phyloP scores from a whole-genome alignment of 2,888 invertebrate species.

The Mechanitis mazaeus region DNA sequence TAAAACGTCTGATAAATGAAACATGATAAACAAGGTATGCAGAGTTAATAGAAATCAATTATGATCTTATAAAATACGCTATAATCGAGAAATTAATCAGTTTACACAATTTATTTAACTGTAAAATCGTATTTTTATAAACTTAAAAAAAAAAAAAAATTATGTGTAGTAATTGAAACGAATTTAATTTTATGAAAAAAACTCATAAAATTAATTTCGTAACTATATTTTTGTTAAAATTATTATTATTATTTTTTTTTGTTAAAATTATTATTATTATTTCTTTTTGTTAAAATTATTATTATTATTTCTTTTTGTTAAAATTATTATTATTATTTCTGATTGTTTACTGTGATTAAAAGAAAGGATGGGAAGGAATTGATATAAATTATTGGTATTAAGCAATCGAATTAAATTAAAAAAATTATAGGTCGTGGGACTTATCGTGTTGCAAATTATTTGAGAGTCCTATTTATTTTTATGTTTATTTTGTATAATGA shows the following conservation, averaged over 20 bases:
- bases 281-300: no score
- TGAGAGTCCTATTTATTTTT: neutral
- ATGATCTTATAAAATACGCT: neutral
- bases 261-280: no score
- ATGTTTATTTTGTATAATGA: conserved; percentile 1
- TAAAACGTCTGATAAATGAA: conserved; percentile 9
- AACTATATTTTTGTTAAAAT: no score
- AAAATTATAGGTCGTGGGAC: conserved; percentile 12
- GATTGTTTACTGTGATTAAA: conserved; percentile 19
- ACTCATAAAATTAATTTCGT: no score
- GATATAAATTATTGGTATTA: conserved; percentile 14
- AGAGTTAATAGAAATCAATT: conserved; percentile 9
- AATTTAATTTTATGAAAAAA: no score
- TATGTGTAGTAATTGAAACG: no score
- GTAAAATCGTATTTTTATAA: no score
- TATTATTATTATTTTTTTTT: no score
- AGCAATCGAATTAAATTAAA: conserved; percentile 12
- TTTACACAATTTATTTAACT: no score
- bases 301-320: no score
- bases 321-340: no score
- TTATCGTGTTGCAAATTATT: neutral
- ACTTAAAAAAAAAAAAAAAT: no score
- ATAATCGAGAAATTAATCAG: neutral
- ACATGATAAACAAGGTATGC: conserved; percentile 11
- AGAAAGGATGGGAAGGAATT: conserved; percentile 17